Evolutionary conservation across 2,888 invertebrate genomes (phyloP).

Genomic region (Dryomyza anilis): DNA sequence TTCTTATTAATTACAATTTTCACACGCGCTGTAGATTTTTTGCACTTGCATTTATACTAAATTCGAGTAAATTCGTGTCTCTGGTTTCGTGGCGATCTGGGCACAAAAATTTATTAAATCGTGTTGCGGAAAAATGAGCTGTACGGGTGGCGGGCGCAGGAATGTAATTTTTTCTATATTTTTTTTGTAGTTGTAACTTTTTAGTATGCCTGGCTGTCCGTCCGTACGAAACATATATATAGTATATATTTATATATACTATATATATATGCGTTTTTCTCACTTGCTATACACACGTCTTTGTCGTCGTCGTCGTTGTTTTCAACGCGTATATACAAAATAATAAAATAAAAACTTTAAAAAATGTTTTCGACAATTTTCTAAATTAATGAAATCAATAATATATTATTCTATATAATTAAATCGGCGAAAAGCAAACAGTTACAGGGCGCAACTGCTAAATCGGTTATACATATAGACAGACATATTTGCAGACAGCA

Average conservation of each 20-base stretch:
- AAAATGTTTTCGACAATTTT: background rate
- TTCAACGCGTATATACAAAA: slow-evolving; percentile 22
- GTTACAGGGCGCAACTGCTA: too few relatives aligned
- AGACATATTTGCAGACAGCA: too few relatives aligned
- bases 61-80: slow-evolving; percentile 8
- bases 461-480: background rate
- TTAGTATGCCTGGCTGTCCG: slow-evolving; percentile 32
- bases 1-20: background rate
- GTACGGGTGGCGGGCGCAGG: background rate
- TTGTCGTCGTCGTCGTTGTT: background rate
- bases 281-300: slow-evolving; percentile 11
- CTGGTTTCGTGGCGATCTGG: background rate
- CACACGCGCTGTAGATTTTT: slow-evolving; percentile 15
- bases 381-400: background rate
- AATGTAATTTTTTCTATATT: slow-evolving; percentile 13
- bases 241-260: slow-evolving; percentile 25
- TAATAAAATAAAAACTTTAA: too few relatives aligned
- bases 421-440: background rate
- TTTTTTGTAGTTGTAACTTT: slow-evolving; percentile 33
- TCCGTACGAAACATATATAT: slow-evolving; percentile 35
- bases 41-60: background rate
- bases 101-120: slow-evolving; percentile 29
- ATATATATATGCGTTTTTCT: slow-evolving; percentile 15
- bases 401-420: too few relatives aligned
- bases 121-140: too few relatives aligned